Evolutionary conservation across 2,113 vertebrate species (phyloP), one percentile per base, ranked within the genome.

Genomic region (Corapipo altera): DNA sequence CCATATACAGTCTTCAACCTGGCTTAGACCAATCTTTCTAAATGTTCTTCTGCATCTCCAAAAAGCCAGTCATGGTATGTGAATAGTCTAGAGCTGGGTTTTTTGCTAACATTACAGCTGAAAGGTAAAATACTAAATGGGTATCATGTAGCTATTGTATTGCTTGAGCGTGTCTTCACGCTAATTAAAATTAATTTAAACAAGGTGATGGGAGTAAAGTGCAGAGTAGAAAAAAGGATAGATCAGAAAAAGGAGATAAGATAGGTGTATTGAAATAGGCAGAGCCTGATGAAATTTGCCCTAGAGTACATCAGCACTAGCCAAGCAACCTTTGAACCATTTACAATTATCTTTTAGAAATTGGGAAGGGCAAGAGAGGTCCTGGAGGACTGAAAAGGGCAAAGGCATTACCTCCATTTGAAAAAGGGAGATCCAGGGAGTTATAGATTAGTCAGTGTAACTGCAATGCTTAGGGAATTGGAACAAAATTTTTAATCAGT

Each of bases 281-380:
- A 83, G 84, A 94, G 70, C 66, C 87, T 95, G 94, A 95, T 96
- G 96, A 96, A 95, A 94, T 97, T 95, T 95, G 93, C 94, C 95
- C 96, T 76, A 89, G 89, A 78, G 96, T 94, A 89, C 96, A 89
- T 74, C 70, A 96, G 84, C 91, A 80, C 91, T 88, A 89, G 91
- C 94, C 94, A 94, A 85, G 94, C 93, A 91, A 97, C 95, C 96
- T 97, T 96, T 95, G 96, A 91, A 96, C 96, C 93, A 93, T 92
- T 97, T 87, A 89, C 88, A 94, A 96, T 95, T 95, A 95, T 89
- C 66, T 95, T 85, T 91, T 85, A 89, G 81, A 96, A 95, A 89
- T 61, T 88, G 73, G 41, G 84, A 93, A 89, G 93, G 79, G 89
- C 74, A 51, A 12, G 84, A 82, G 81, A 89, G 62, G 70, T 95